Evolutionary conservation across 2,113 vertebrate species (phyloP).

Genomic region (Melospiza melodia): DNA sequence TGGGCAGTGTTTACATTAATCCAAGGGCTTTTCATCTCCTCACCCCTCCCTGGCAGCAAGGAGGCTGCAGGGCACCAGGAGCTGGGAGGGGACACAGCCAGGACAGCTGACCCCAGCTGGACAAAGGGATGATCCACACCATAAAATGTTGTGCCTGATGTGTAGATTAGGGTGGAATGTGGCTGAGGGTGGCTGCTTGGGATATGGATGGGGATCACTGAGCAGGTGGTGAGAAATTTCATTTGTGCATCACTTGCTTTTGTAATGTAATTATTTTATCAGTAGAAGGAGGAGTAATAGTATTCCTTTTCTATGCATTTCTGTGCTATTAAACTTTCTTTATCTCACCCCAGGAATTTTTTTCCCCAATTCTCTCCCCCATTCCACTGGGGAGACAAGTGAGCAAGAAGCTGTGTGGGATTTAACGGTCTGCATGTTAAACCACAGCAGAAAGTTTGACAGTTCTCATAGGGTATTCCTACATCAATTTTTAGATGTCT

Average conservation of each 20-base stretch:
- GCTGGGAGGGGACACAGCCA: neutral
- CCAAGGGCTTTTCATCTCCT: neutral
- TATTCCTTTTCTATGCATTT: neutral
- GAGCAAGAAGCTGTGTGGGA: neutral
- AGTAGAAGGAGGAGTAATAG: neutral
- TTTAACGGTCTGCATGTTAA: neutral
- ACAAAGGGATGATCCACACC: neutral
- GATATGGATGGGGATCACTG: neutral
- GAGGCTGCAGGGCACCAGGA: neutral
- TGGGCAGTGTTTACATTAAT: neutral
- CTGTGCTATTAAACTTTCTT: neutral
- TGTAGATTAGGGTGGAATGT: neutral
- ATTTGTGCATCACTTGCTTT: neutral
- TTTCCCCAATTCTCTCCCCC: neutral
- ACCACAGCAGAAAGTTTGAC: neutral
- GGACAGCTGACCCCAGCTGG: neutral
- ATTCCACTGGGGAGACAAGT: neutral
- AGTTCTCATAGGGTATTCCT: neutral
- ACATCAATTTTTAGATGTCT: neutral
- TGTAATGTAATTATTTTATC: neutral
- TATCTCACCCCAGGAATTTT: neutral
- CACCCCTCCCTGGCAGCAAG: neutral
- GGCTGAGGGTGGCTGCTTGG: neutral
- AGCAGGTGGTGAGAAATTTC: neutral
- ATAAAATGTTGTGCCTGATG: too few relatives aligned